Evolutionary conservation across 2,113 vertebrate genomes (phyloP).

Genomic region (Perca fluviatilis): DNA sequence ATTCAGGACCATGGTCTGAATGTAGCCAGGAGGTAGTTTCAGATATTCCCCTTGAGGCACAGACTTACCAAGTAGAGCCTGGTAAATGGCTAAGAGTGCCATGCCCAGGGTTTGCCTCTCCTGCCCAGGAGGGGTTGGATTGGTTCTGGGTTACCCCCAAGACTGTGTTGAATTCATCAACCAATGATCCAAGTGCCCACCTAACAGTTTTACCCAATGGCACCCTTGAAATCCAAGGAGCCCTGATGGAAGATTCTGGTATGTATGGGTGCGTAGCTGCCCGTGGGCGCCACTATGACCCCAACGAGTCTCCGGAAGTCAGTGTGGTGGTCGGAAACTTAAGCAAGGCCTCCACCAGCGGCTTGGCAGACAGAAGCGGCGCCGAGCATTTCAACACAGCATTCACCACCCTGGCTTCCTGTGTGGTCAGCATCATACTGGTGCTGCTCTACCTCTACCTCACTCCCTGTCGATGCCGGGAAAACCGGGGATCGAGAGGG

Average conservation of each 20-base stretch:
- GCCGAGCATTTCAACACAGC: constrained; percentile 90
- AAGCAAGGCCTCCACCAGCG: constrained; percentile 71
- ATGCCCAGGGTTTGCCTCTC: constrained; percentile 83
- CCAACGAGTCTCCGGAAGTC: constrained; percentile 82
- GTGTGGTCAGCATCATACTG: constrained; percentile 89
- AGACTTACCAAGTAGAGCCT: constrained; percentile 81
- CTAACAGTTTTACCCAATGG: constrained; percentile 85
- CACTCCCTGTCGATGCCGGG: constrained; percentile 87
- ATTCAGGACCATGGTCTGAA: constrained; percentile 55
- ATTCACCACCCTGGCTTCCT: constrained; percentile 91
- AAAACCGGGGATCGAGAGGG: constrained; percentile 51
- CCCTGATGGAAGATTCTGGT: constrained; percentile 85
- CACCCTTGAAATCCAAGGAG: constrained; percentile 86
- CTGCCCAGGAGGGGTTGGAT: constrained; percentile 46
- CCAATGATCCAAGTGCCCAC: constrained; percentile 44
- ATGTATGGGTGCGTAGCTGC: constrained; percentile 85
- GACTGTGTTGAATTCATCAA: constrained; percentile 79
- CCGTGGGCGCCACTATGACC: constrained; percentile 75
- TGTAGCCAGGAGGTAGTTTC: constrained; percentile 80
- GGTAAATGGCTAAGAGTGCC: constrained; percentile 85
- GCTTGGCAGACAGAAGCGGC: constrained; percentile 69
- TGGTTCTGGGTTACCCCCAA: constrained; percentile 87
- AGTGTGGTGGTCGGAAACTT: constrained; percentile 85
- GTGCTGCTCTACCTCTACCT: constrained; percentile 91
- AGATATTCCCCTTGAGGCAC: constrained; percentile 64